Evolutionary conservation across 2,797 vertebrate species (phyloP).

Genomic region (Sphenodon punctatus): DNA sequence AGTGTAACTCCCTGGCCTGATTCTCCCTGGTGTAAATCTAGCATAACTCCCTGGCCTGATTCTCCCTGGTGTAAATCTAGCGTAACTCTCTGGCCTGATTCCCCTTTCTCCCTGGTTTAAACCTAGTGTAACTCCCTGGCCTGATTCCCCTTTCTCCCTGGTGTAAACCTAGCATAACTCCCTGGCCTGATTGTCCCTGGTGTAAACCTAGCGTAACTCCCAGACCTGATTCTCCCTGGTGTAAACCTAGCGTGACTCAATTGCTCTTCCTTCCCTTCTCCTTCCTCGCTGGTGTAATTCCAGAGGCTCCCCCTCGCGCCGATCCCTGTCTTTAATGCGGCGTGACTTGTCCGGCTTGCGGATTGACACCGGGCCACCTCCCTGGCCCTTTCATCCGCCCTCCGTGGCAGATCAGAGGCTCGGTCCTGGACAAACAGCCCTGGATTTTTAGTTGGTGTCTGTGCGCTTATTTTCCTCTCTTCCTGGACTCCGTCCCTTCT

Average conservation of each 20-base stretch:
- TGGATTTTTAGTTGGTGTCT: no score
- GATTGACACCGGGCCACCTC: neutral
- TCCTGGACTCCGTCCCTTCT: neutral
- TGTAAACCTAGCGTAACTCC: neutral
- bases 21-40: neutral
- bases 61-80: no score
- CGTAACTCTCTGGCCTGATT: no score
- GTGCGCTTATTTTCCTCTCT: neutral
- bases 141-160: neutral
- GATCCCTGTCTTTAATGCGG: no score
- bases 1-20: neutral
- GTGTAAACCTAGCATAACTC: neutral
- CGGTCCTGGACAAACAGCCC: neutral
- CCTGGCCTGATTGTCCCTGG: neutral
- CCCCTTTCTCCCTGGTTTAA: no score
- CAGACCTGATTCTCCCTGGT: neutral
- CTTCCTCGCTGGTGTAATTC: neutral
- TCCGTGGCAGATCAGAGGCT: neutral
- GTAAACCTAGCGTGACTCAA: neutral
- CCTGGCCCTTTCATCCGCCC: neutral
- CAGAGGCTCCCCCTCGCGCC: no score
- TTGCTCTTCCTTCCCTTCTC: neutral
- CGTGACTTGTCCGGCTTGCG: neutral
- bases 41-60: neutral
- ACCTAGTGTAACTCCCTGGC: neutral